These are phyloP conservation scores for Anisognathus igniventris DNA, from an alignment of 2,797 vertebrate genomes.

Conservation along the genomic window DNA sequence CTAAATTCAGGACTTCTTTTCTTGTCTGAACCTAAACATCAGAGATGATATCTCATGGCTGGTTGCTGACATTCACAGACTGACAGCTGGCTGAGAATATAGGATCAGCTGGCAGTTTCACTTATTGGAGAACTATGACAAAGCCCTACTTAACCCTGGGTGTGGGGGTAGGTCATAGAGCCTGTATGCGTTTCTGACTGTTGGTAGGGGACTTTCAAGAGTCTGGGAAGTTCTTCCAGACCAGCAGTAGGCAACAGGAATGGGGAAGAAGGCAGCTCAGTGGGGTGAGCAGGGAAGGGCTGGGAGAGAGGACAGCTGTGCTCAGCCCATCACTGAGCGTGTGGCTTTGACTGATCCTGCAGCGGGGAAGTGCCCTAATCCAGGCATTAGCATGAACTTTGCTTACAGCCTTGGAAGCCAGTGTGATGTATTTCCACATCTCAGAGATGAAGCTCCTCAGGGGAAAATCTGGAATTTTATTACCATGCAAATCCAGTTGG, in stretches of 20 bases:
- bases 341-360: background rate
- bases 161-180: rapidly evolving
- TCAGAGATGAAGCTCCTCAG: background rate
- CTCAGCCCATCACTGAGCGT: background rate
- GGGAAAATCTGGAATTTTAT: background rate
- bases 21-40: background rate
- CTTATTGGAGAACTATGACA: background rate
- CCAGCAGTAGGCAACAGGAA: background rate
- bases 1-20: background rate
- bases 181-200: background rate
- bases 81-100: background rate
- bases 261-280: background rate
- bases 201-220: background rate
- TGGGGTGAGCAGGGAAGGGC: background rate
- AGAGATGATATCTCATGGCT: background rate
- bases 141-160: background rate
- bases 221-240: background rate
- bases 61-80: background rate
- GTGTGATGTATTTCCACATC: background rate
- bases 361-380: background rate
- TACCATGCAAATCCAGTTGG: background rate
- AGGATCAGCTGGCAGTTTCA: background rate
- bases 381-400: background rate
- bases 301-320: rapidly evolving
- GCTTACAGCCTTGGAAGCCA: background rate